A percentile compares a stretch with the other conserved stretches of the same genome.
Evolutionary conservation across 2,113 vertebrate species (phyloP).

Genomic region (Oreocharis arfaki): DNA sequence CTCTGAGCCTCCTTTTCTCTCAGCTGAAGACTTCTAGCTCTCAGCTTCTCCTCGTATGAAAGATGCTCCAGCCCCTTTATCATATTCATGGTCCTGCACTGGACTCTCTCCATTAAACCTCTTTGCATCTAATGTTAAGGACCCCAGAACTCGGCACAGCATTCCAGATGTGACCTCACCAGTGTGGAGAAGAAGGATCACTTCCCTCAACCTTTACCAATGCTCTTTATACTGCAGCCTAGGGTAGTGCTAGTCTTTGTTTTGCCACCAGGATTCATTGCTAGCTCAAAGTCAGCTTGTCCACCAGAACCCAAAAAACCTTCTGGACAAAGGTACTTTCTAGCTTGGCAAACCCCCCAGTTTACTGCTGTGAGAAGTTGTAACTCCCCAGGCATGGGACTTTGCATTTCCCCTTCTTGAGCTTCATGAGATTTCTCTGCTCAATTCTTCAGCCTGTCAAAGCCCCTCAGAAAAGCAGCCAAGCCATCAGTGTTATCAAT

Average conservation of each 20-base stretch:
- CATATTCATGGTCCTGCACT: background rate
- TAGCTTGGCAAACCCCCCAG: accelerated
- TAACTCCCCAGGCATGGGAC: background rate
- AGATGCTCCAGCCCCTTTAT: background rate
- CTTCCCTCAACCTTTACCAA: background rate
- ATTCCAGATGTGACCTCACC: background rate
- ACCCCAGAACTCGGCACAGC: background rate
- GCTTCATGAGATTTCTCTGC: background rate
- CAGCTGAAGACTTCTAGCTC: background rate
- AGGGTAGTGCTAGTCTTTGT: background rate
- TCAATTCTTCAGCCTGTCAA: background rate
- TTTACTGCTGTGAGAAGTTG: background rate
- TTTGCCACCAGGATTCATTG: background rate
- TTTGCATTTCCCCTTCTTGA: background rate
- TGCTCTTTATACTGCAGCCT: background rate
- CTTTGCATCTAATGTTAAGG: accelerated
- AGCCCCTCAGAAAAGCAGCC: background rate
- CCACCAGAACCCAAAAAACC: background rate
- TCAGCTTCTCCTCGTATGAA: background rate
- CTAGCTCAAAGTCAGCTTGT: background rate
- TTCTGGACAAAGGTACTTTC: background rate
- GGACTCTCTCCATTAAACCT: background rate
- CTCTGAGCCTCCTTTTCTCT: background rate
- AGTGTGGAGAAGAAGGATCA: background rate
- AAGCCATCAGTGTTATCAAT: background rate